Evolutionary conservation across 2,797 vertebrate genomes (phyloP).

Genomic region (Gastrophryne carolinensis): DNA sequence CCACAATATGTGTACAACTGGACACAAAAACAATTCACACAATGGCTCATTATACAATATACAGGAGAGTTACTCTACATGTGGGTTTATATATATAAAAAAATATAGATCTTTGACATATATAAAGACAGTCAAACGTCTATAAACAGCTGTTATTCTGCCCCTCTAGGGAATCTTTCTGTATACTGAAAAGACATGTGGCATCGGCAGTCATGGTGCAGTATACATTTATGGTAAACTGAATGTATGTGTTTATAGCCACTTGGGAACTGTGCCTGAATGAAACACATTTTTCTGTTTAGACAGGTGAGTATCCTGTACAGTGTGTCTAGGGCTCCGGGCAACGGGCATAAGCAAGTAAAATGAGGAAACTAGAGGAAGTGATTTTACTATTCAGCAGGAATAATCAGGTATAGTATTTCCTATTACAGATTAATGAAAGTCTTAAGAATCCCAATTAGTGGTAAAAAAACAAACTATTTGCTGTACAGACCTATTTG

Average conservation of each 20-base stretch:
- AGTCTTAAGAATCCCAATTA: too few species aligned
- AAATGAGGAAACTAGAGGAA: not conserved
- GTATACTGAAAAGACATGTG: not conserved
- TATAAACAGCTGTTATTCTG: not conserved
- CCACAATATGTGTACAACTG: too few species aligned
- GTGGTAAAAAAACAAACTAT: too few species aligned
- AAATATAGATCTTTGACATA: not conserved
- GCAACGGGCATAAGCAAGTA: not conserved
- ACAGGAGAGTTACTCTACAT: too few species aligned
- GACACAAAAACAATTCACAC: too few species aligned
- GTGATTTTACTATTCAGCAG: not conserved
- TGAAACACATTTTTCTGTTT: constrained; percentile 14
- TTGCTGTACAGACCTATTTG: too few species aligned
- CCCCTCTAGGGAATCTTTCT: not conserved
- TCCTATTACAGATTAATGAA: too few species aligned
- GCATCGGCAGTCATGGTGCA: not conserved
- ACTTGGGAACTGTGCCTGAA: not conserved
- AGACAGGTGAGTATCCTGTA: constrained; percentile 2
- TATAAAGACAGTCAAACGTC: not conserved
- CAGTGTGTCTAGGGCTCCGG: not conserved
- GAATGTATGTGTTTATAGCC: constrained; percentile 6
- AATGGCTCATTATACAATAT: too few species aligned
- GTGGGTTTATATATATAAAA: too few species aligned
- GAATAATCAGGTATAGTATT: not conserved
- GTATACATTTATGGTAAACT: not conserved